Percentiles rank a stretch among this genome's conserved stretches.
These are phyloP conservation scores for Drosophila asahinai DNA, from an alignment of 1,140 invertebrate genomes.

Conservation along the genomic window DNA sequence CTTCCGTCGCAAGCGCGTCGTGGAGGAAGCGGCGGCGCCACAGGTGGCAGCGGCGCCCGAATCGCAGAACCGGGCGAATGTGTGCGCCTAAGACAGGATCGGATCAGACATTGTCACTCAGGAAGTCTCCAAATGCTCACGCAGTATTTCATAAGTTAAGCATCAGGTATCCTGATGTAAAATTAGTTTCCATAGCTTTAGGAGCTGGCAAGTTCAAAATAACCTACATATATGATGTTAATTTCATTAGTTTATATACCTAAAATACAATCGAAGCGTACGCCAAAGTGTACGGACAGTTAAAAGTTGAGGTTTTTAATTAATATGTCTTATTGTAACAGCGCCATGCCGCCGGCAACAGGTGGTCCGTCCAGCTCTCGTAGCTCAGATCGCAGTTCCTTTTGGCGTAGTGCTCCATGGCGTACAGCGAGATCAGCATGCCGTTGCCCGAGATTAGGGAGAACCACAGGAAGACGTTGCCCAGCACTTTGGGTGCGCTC, in stretches of 20 bases:
- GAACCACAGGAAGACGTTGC: constrained; percentile 94
- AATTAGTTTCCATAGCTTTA: constrained; percentile 56
- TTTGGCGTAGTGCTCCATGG: constrained; percentile 94
- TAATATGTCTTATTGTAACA: constrained; percentile 82
- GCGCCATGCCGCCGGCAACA: constrained; percentile 85
- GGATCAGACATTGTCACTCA: not conserved
- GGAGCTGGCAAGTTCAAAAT: constrained; percentile 37
- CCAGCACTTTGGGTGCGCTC: constrained; percentile 86
- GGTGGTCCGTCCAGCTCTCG: constrained; percentile 54
- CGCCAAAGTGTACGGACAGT: constrained; percentile 57
- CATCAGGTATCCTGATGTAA: constrained; percentile 70
- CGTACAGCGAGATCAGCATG: constrained; percentile 91
- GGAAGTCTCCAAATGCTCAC: constrained; percentile 16
- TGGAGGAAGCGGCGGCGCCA: constrained; percentile 11
- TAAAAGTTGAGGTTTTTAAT: constrained; percentile 45
- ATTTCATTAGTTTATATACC: constrained; percentile 62
- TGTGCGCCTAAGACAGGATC: constrained; percentile 26
- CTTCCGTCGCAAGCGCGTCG: constrained; percentile 86
- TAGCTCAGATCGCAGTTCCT: constrained; percentile 88
- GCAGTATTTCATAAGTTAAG: constrained; percentile 61
- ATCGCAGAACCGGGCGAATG: constrained; percentile 27
- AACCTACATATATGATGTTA: constrained; percentile 4
- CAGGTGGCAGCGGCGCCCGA: constrained; percentile 19
- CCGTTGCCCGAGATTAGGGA: constrained; percentile 91
- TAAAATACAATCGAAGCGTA: constrained; percentile 68